Conservation (phyloP, 2,888 invertebrate genomes). For the Torymus aiolomorphi region DNA sequence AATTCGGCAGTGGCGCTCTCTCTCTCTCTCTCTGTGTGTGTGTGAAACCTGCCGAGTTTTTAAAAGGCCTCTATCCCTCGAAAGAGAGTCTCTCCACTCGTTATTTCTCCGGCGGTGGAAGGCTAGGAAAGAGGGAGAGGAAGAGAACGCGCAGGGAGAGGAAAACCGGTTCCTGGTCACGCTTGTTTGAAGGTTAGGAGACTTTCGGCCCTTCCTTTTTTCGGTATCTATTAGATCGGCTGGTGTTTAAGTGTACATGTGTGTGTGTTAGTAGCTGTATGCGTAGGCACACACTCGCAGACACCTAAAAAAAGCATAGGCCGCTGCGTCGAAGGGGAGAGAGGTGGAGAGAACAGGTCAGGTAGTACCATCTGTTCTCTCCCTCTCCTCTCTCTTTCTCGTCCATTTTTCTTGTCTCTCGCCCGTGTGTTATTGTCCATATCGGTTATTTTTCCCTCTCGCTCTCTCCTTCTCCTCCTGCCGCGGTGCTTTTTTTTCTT, state of each 20-base stretch:
- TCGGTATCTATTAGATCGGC: constrained; percentile 62
- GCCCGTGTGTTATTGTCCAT: constrained; percentile 50
- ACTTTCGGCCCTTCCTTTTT: constrained; percentile 51
- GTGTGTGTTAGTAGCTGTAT: too few relatives aligned
- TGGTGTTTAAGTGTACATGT: constrained; percentile 20
- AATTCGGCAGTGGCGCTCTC: constrained; percentile 22
- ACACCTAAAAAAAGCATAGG: constrained; percentile 24
- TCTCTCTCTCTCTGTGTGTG: too few relatives aligned
- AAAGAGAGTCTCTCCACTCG: constrained; percentile 20
- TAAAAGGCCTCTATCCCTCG: constrained; percentile 46
- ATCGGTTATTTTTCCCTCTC: constrained; percentile 33
- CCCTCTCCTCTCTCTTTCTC: constrained; percentile 6
- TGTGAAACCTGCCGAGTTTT: constrained; percentile 18
- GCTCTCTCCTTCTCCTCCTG: not conserved
- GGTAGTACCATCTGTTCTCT: constrained; percentile 57
- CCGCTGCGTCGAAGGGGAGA: not conserved
- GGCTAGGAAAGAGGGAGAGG: not conserved
- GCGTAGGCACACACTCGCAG: too few relatives aligned
- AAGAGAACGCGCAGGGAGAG: constrained; percentile 10
- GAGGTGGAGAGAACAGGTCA: constrained; percentile 46
- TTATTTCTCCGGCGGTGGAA: not conserved
- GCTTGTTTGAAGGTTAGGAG: constrained; percentile 56
- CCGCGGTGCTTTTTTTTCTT: not conserved
- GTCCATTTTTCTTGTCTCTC: constrained; percentile 11
- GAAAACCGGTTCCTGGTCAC: constrained; percentile 61